Conservation (phyloP, 2,888 invertebrate genomes). For the Caenorhabditis sp. region DNA sequence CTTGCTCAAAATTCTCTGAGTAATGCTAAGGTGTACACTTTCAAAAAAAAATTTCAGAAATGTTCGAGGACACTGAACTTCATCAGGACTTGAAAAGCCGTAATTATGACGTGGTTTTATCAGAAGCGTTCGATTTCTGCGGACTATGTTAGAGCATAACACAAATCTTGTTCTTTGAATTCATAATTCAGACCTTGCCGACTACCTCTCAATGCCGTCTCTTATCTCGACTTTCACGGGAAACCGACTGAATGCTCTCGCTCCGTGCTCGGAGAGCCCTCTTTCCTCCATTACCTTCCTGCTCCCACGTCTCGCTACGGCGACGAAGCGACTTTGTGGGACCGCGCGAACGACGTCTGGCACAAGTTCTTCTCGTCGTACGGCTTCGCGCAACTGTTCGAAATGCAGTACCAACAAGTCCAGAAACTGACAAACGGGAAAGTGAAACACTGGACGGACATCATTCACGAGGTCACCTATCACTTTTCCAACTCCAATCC, state of each 20-base stretch:
- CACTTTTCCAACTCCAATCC: constrained; percentile 58
- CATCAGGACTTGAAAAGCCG: constrained; percentile 21
- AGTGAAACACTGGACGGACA: constrained; percentile 51
- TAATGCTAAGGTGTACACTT: too few species aligned
- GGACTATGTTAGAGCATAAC: constrained; percentile 42
- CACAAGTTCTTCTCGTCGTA: constrained; percentile 3
- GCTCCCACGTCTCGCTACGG: constrained; percentile 23
- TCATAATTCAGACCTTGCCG: constrained; percentile 43
- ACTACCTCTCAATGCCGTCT: constrained; percentile 35
- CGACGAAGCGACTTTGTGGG: constrained; percentile 2
- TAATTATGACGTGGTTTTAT: constrained; percentile 32
- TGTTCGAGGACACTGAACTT: constrained; percentile 23
- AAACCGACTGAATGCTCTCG: constrained; percentile 29
- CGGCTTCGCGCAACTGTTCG: constrained; percentile 23
- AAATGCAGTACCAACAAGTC: constrained; percentile 29
- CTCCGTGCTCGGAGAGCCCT: constrained; percentile 45
- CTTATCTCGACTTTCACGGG: constrained; percentile 43
- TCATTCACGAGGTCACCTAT: constrained; percentile 51
- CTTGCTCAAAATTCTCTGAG: too few species aligned
- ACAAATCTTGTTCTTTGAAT: not conserved
- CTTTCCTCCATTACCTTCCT: constrained; percentile 46
- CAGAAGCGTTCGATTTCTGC: constrained; percentile 54
- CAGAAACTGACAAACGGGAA: constrained; percentile 22
- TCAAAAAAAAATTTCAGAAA: constrained; percentile 11
- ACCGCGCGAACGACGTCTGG: constrained; percentile 38